Percentiles rank a stretch among this genome's conserved stretches.
phyloP scores from a whole-genome alignment of 2,797 vertebrate genomes.

The Coccyzus lansbergi region DNA sequence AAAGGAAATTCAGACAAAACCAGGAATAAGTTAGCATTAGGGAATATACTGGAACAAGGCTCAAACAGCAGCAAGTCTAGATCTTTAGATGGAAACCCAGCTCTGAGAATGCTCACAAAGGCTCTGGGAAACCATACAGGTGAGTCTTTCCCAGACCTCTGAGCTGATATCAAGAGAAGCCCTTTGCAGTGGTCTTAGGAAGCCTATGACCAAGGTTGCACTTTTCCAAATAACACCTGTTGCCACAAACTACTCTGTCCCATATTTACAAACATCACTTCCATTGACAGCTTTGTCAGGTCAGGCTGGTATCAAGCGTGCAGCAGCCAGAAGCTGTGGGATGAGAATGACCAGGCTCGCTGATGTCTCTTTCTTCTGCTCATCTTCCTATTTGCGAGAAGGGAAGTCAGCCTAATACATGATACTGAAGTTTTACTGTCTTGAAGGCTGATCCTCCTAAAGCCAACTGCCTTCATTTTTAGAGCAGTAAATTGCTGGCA shows the following conservation, averaged over 20 bases:
- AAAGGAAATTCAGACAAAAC: background rate
- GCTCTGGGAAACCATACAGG: rapidly evolving
- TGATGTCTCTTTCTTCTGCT: background rate
- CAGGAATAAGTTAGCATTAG: background rate
- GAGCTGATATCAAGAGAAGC: background rate
- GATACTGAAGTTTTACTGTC: slow-evolving; percentile 48
- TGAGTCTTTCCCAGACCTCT: background rate
- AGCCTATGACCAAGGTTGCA: background rate
- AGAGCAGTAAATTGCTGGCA: slow-evolving; percentile 52
- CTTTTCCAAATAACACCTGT: background rate
- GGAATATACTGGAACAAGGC: background rate
- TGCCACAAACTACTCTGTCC: background rate
- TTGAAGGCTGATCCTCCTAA: slow-evolving; percentile 29
- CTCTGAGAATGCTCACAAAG: background rate
- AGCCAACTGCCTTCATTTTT: slow-evolving; percentile 38
- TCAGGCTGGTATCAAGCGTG: background rate
- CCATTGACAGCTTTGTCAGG: background rate
- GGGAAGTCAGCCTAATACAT: background rate
- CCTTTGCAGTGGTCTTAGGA: background rate
- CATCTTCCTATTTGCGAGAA: background rate
- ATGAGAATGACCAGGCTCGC: rapidly evolving
- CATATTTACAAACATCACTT: background rate
- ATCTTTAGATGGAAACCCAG: background rate
- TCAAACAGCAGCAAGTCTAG: background rate
- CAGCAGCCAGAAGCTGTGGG: background rate